Evolutionary conservation across 2,888 invertebrate genomes (phyloP), one percentile per base, ranked within the genome.

Genomic region (Formica aserva): DNA sequence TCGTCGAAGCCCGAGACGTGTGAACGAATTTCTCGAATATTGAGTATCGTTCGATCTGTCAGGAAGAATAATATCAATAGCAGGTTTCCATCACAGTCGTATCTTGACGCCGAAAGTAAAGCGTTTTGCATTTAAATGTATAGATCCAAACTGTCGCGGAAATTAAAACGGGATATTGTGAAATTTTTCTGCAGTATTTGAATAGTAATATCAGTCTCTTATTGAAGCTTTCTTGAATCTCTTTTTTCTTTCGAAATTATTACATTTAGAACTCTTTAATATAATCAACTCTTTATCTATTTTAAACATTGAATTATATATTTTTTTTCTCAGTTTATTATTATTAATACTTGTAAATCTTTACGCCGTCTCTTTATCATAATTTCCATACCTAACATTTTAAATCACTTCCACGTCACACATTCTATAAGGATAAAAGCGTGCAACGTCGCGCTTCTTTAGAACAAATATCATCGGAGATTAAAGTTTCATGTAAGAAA

Each of bases 121-220:
- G 41, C 29, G 38, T 57, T 77, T n/a, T 52, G 41, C 71, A 35
- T 41, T 69, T 32, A 41, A 9, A 77, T 29, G 29, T 55, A 67
- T 77, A 38, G 41, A 69, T 41, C 32, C 41, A 13, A 52, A 29
- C 71, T 77, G 41, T 41, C 3, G 69, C 55, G 71, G 41, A 77
- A 77, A 77, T 77, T 69, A 55, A 57, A 77, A 77, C 15, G 29
- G 55, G 29, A 55, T 69, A 69, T 77, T 69, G 29, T 55, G n/a
- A 69, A 69, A 67, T 67, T 66, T 48, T 52, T 52, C 52, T 55
- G 55, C 55, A 38, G 29, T 67, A 67, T 38, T 38, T 67, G 26
- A 55, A n/a, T n/a, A 2, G 18, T 32, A 57, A 38, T n/a, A 52
- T 52, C n/a, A 52, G 6, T n/a, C 8, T 52, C 18, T 52, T 6